Evolutionary conservation across 2,113 vertebrate genomes (phyloP).

Genomic region (Pungitius pungitius): DNA sequence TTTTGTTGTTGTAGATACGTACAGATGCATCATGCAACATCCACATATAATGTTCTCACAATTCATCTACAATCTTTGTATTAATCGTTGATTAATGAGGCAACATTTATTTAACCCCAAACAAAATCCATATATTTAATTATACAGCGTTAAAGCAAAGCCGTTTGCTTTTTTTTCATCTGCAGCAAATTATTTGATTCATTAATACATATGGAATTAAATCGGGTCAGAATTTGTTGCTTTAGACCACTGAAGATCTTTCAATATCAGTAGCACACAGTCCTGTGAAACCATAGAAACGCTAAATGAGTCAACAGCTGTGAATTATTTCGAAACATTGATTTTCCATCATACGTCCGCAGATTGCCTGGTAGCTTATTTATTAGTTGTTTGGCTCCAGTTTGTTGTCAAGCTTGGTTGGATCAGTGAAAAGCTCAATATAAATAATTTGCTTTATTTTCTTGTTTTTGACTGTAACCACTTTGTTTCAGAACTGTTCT

Average conservation of each 20-base stretch:
- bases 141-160: not conserved
- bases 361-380: not conserved
- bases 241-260: not conserved
- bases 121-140: constrained; percentile 22
- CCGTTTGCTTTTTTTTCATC: constrained; percentile 34
- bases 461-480: not conserved
- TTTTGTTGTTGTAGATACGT: not conserved
- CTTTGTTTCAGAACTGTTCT: not conserved
- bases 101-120: not conserved
- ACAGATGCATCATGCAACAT: not conserved
- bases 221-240: not conserved
- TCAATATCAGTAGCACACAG: not conserved
- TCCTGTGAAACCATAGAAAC: not conserved
- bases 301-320: not conserved
- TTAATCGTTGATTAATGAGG: not conserved
- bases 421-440: not conserved
- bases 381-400: not conserved
- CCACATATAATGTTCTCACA: not conserved
- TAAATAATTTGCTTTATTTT: not conserved
- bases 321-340: not conserved
- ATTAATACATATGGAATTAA: not conserved
- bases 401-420: not conserved
- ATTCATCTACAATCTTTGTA: constrained; percentile 3
- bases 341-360: not conserved
- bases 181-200: not conserved